phyloP scores from a whole-genome alignment of 2,797 vertebrate species.

The Mormyrops boulengeri region DNA sequence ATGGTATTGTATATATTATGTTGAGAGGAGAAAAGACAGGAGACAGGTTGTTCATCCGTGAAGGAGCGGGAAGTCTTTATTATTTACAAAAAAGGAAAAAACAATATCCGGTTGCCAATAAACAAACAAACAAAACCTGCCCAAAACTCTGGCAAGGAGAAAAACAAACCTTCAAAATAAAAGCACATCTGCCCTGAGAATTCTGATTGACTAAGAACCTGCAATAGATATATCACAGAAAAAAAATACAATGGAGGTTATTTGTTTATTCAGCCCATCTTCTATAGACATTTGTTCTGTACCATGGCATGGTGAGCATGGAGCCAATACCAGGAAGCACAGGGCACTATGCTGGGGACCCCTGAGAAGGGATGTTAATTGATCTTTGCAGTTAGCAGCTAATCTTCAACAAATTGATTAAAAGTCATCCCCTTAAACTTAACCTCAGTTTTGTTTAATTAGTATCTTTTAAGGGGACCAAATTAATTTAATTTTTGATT shows the following conservation, averaged over 20 bases:
- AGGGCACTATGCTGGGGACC: not conserved
- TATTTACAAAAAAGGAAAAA: not conserved
- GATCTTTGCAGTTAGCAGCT: not conserved
- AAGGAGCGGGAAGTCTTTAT: not conserved
- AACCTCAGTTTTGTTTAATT: slow-evolving; percentile 1
- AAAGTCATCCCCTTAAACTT: not conserved
- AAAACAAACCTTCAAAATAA: not conserved
- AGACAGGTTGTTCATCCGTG: not conserved
- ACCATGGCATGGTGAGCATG: not conserved
- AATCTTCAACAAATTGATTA: not conserved
- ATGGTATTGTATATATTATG: not conserved
- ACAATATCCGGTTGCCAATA: not conserved
- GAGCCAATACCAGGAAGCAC: not conserved
- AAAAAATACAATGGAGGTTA: not conserved
- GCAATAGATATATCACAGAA: not conserved
- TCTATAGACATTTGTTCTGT: not conserved
- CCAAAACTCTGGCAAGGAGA: not conserved
- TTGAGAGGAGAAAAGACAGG: not conserved
- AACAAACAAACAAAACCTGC: not conserved
- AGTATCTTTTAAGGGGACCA: not conserved
- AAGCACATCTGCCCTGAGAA: not conserved
- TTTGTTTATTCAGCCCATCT: not conserved
- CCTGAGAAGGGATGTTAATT: not conserved
- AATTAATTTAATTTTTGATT: not conserved
- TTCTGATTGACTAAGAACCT: not conserved